Conservation (phyloP, 2,113 vertebrate species). For the Coreoperca whiteheadi region DNA sequence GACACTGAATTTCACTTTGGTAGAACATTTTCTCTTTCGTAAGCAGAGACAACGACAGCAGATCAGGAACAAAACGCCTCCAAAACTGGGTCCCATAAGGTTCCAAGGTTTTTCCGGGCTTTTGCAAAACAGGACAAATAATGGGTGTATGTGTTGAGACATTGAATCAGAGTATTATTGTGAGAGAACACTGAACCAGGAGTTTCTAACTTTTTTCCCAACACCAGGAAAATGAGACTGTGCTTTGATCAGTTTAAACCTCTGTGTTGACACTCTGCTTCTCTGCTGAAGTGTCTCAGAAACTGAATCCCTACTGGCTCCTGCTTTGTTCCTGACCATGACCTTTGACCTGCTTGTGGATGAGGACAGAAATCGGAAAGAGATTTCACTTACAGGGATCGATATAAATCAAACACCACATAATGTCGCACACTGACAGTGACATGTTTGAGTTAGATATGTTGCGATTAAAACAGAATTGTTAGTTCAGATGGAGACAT, state of each 20-base stretch:
- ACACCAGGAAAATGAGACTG: not conserved
- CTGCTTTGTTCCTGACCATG: not conserved
- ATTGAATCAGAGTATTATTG: slow-evolving; percentile 2
- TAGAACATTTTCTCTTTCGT: slow-evolving; percentile 17
- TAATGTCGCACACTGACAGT: not conserved
- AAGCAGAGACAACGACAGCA: not conserved
- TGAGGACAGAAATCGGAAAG: not conserved
- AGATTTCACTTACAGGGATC: not conserved
- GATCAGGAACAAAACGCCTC: slow-evolving; percentile 15
- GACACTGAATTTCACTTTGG: slow-evolving; percentile 21
- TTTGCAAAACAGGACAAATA: slow-evolving; percentile 5
- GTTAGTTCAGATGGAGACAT: not conserved
- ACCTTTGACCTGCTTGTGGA: not conserved
- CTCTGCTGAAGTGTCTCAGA: not conserved
- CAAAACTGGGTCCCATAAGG: not conserved
- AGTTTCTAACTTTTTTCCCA: not conserved
- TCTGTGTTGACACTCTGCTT: not conserved
- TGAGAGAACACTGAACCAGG: not conserved
- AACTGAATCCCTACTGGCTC: not conserved
- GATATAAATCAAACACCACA: not conserved
- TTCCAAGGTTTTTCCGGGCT: not conserved
- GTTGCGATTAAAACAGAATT: not conserved
- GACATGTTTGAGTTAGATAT: not conserved
- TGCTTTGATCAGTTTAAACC: not conserved
- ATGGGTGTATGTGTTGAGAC: not conserved